A percentile compares a stretch with the other conserved stretches of the same genome.
Conservation (phyloP, 1,140 invertebrate genomes). For the Sinonovacula constricta region DNA sequence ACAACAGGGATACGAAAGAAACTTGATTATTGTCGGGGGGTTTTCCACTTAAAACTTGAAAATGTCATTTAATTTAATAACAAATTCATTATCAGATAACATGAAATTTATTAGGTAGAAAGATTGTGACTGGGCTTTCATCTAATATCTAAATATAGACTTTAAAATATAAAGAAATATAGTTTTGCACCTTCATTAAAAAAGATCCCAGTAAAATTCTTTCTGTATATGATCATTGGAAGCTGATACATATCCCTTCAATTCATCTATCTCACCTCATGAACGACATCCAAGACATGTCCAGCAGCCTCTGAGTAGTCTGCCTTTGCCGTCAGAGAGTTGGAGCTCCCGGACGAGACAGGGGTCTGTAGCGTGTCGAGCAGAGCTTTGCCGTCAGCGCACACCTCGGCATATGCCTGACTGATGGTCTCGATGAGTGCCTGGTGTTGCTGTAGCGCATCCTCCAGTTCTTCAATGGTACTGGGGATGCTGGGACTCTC, state of each 20-base stretch:
- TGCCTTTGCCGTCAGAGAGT: constrained; percentile 87
- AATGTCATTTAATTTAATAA: too few species aligned
- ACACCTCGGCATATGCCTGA: constrained; percentile 96
- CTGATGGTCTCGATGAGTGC: constrained; percentile 97
- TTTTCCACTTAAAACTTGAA: too few species aligned
- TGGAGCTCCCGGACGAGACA: constrained; percentile 81
- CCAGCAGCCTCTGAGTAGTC: constrained; percentile 93
- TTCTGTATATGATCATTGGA: too few species aligned
- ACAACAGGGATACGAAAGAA: too few species aligned
- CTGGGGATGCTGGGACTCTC: constrained; percentile 88
- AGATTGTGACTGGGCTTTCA: too few species aligned
- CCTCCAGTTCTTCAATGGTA: constrained; percentile 93
- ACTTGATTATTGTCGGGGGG: too few species aligned
- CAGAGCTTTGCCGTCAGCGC: constrained; percentile 79
- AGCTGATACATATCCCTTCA: too few species aligned
- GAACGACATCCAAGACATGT: constrained; percentile 80
- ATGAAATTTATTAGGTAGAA: neutral
- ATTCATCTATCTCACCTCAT: too few species aligned
- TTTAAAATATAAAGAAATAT: too few species aligned
- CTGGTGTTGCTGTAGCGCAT: constrained; percentile 94
- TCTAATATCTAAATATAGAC: too few species aligned
- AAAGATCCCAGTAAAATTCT: too few species aligned
- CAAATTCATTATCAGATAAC: neutral
- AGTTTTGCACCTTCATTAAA: too few species aligned
- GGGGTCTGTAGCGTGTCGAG: constrained; percentile 79